Evolutionary conservation across 2,888 invertebrate genomes (phyloP).

Genomic region (Dichetophora obliterata): DNA sequence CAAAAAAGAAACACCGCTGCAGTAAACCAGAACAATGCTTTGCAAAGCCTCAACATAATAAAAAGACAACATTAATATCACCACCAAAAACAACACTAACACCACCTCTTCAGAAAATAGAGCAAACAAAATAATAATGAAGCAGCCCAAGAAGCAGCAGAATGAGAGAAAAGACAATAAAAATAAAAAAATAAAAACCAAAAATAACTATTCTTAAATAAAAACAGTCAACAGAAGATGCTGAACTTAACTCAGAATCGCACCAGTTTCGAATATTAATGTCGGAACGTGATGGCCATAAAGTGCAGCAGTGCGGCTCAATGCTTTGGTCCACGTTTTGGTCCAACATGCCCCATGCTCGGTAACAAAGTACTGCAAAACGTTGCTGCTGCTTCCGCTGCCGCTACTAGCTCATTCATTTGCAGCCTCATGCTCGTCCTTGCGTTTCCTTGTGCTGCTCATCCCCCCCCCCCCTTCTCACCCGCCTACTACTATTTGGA

Average conservation of each 20-base stretch:
- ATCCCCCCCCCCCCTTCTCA: no score
- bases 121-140: slow-evolving; percentile 31
- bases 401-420: neutral
- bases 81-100: neutral
- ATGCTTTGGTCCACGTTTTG: slow-evolving; percentile 24
- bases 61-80: neutral
- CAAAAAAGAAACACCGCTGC: slow-evolving; percentile 2
- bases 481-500: no score
- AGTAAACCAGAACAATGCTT: slow-evolving; percentile 34
- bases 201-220: no score
- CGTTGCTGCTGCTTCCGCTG: no score
- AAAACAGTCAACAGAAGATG: neutral
- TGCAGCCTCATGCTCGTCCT: neutral
- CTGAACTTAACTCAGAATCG: slow-evolving; percentile 38
- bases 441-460: neutral
- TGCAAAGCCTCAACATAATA: neutral
- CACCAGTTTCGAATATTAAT: slow-evolving; percentile 48
- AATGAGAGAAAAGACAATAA: no score
- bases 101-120: slow-evolving; percentile 13
- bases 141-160: neutral
- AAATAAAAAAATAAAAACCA: no score
- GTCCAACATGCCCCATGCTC: neutral
- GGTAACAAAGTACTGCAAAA: slow-evolving; percentile 7
- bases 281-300: slow-evolving; percentile 49
- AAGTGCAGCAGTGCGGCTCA: slow-evolving; percentile 49